Evolutionary conservation across 1,140 invertebrate genomes (phyloP), one percentile per base, ranked within the genome.

Genomic region (Batillaria attramentaria): DNA sequence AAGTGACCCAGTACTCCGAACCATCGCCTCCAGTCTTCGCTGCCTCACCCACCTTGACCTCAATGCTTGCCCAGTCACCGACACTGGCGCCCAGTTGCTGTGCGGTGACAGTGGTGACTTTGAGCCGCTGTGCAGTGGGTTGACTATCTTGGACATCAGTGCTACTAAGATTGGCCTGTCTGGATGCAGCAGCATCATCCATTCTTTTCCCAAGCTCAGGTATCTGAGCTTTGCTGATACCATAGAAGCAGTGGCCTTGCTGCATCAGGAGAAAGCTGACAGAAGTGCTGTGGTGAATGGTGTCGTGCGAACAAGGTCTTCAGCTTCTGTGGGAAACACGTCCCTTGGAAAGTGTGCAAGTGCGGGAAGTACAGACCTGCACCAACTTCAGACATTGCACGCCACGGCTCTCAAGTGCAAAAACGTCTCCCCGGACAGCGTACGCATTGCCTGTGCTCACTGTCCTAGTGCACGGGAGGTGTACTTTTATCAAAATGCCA

Each of bases 51-150:
- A 57, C 42, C 70, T 79, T 18, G 72, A 79, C 31, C 35, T 79
- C 35, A 62, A 72, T 79, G 78, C 69, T 5, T 79, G 78, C 37
- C 78, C 78, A 8, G 42, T 79, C 28, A 79, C 78, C 42, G 54
- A 66, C 72, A 65, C 24, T 20, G 78, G 69, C n/a, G 72, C 72
- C 24, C n/a, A 46, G 31, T 65, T n/a, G 57, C 42, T 79, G 13
- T 79, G 54, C 33, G 39, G 62, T 43, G 69, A 73, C 60, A 5
- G 20, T 33, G 37, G 37, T 8, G 72, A 79, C 37, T 65, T 60
- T 73, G 60, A 72, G 13, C 57, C 39, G 20, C n/a, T 73, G 31
- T 73, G 69, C 37, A 50, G 28, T 65, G 60, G 50, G 41, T 35
- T 79, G 24, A 72, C 20, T 16, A 37, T 72, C n/a, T 57, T 79